Evolutionary conservation across 2,113 vertebrate genomes (phyloP).

Genomic region (Callorhinus ursinus): DNA sequence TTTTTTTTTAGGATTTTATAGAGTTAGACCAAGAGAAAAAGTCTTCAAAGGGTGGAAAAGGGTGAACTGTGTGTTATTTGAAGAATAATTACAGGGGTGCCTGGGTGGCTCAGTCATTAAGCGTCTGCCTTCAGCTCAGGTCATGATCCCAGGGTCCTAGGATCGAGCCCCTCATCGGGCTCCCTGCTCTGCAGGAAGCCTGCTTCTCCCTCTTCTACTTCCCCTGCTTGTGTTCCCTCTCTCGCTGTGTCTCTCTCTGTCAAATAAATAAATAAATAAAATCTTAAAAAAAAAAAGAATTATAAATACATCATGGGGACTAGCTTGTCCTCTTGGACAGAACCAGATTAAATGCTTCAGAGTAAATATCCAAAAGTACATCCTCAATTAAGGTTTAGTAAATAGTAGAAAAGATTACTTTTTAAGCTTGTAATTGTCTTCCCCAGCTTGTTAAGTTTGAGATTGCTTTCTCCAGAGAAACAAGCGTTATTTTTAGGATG

Average conservation of each 20-base stretch:
- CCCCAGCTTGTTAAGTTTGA: neutral
- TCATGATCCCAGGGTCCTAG: too few relatives aligned
- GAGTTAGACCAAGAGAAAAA: constrained; percentile 14
- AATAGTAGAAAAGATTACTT: constrained; percentile 14
- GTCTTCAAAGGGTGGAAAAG: neutral
- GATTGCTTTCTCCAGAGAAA: neutral
- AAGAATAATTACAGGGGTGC: neutral
- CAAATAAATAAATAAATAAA: too few relatives aligned
- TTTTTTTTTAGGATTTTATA: neutral
- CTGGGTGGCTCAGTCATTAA: too few relatives aligned
- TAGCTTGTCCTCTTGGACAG: neutral
- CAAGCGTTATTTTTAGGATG: neutral
- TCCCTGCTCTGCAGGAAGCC: too few relatives aligned
- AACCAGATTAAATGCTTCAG: neutral
- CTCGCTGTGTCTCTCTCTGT: too few relatives aligned
- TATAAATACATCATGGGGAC: neutral
- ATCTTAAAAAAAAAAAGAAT: neutral
- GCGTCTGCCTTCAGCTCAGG: too few relatives aligned
- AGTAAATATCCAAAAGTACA: neutral
- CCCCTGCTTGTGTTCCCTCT: too few relatives aligned
- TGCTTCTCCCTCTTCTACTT: too few relatives aligned
- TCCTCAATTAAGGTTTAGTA: neutral
- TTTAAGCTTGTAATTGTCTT: neutral
- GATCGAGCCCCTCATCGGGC: too few relatives aligned
- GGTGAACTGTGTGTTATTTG: neutral